phyloP scores from a whole-genome alignment of 2,113 vertebrate genomes.

The Ceratotherium simum region DNA sequence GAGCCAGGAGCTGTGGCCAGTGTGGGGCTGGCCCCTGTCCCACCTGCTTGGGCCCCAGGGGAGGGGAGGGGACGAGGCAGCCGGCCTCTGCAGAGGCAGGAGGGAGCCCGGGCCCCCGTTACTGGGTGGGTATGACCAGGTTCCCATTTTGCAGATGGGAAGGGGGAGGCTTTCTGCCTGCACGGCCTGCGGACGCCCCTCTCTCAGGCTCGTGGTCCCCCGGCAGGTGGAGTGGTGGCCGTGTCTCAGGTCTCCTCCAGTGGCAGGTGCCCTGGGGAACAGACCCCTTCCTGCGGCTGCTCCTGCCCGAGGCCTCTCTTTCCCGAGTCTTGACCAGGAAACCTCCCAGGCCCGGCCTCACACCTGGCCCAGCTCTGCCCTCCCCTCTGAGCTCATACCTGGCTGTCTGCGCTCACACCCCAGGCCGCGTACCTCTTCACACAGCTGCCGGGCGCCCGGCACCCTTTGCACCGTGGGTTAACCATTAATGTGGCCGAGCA shows the following conservation, averaged over 20 bases:
- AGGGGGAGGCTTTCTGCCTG: background rate
- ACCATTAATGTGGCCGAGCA: background rate
- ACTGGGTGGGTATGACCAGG: background rate
- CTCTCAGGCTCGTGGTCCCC: background rate
- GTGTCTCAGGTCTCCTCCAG: background rate
- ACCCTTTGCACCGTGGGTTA: conserved; percentile 52
- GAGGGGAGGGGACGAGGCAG: background rate
- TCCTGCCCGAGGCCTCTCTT: background rate
- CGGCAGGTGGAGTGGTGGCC: no score
- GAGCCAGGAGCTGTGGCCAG: background rate
- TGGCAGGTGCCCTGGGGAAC: no score
- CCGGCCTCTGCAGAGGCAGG: no score
- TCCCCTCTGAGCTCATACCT: conserved; percentile 47
- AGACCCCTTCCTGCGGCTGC: background rate
- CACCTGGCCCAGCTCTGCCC: background rate
- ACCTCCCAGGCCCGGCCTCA: background rate
- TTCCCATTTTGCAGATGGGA: background rate
- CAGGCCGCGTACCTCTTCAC: background rate
- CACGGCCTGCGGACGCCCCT: accelerated
- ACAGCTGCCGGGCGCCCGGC: background rate
- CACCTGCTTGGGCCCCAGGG: no score
- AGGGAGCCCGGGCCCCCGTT: background rate
- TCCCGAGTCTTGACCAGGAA: background rate
- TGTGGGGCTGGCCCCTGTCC: background rate
- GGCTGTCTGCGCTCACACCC: conserved; percentile 4